These are phyloP conservation scores for Cosmia pyralina DNA, from an alignment of 2,888 invertebrate genomes.

Conservation along the genomic window DNA sequence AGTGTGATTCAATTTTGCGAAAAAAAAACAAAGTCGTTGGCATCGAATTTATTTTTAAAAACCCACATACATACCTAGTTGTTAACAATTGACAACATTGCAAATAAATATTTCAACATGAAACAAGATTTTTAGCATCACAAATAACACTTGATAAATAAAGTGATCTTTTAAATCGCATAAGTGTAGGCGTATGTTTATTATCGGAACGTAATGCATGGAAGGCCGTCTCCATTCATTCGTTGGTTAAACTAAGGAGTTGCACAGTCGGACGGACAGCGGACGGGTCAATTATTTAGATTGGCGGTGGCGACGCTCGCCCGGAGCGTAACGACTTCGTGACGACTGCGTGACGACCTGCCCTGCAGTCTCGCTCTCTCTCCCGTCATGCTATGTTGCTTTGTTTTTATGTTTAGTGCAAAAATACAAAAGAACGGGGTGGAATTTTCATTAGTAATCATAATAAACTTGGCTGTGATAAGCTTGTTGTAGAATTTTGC, in stretches of 20 bases:
- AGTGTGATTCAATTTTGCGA: slow-evolving; percentile 10
- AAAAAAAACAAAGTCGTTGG: slow-evolving; percentile 22
- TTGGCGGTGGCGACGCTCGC: slow-evolving; percentile 85
- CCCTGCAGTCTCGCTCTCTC: slow-evolving; percentile 59
- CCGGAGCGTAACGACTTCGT: slow-evolving; percentile 75
- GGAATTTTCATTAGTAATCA: slow-evolving; percentile 63
- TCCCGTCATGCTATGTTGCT: slow-evolving; percentile 58
- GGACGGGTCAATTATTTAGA: slow-evolving; percentile 90
- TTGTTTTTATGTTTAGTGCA: slow-evolving; percentile 64
- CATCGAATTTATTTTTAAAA: slow-evolving; percentile 10
- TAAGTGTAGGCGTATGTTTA: slow-evolving; percentile 52
- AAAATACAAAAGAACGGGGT: slow-evolving; percentile 63
- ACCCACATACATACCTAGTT: slow-evolving; percentile 40
- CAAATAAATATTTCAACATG: slow-evolving; percentile 48
- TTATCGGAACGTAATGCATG: slow-evolving; percentile 27
- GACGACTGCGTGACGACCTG: slow-evolving; percentile 71
- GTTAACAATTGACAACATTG: slow-evolving; percentile 43
- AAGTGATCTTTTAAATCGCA: slow-evolving; percentile 45
- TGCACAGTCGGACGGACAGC: slow-evolving; percentile 85
- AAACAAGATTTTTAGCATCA: slow-evolving; percentile 31
- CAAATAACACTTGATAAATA: slow-evolving; percentile 42
- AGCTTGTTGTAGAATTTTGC: slow-evolving; percentile 39
- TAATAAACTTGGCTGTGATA: slow-evolving; percentile 63
- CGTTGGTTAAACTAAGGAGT: slow-evolving; percentile 75
- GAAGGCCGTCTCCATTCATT: slow-evolving; percentile 72